Base-by-base conservation (phyloP, 2,113 vertebrate species). In the Castor canadensis region DNA sequence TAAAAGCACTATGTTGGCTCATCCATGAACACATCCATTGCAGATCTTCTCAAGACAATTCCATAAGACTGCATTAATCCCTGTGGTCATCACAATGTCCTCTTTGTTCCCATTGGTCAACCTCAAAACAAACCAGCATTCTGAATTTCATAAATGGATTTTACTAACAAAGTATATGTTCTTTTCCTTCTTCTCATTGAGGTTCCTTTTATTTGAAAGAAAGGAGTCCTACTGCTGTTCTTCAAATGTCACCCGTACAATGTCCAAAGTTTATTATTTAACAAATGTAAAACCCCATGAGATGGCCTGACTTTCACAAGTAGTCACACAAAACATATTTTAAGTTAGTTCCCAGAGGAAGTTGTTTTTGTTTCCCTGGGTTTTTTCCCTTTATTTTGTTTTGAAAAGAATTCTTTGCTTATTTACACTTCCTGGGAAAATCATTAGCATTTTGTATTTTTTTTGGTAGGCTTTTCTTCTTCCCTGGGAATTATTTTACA, bases 371-470 rank as follows among this genome's bases (percentile, higher is more conserved):
- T 93, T 95, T 94, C 11, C 17, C 24, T 17, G n/a, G n/a, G 22
- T 2, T 52, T 77, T 69, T 73, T 9, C 26, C 17, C 30, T 95
- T 91, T 79, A 81, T 89, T 97, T 95, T 86, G 22, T 86, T 92
- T 89, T 73, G 26, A 35, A 75, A 91, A 95, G 75, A 85, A 80
- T 49, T 40, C 73, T 83, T 58, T 95, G 81, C 72, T 93, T 93
- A 93, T 96, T 95, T 95, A 94, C 24, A 83, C 81, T 96, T 97
- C 86, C 67, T 94, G 96, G 89, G 97, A 96, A 97, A 89, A 91
- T 95, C 91, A 95, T 97, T 96, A 97, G 92, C 83, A 96, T 96
- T 94, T 96, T 83, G 80, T 77, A 80, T 85, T 97, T 97, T 58
- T 77, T 88, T 60, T 49, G 86, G 82, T 94, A 54, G 71, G 52